phyloP scores from a whole-genome alignment of 2,797 vertebrate genomes.

The Valencia hispanica region DNA sequence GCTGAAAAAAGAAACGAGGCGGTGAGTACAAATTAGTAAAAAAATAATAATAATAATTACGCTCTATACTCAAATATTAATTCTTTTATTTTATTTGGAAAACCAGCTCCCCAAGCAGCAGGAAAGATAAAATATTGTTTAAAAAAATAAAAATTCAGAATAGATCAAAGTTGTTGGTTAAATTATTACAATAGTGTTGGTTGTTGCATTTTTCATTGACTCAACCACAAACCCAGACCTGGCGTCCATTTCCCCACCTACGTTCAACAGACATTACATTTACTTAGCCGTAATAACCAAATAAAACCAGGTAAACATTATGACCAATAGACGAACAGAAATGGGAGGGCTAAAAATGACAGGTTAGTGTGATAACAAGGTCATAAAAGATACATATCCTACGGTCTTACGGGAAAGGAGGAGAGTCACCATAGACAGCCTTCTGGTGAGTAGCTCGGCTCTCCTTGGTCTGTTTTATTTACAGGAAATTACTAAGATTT shows the following conservation, averaged over 20 bases:
- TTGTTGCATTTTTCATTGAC: not conserved
- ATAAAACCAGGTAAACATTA: not conserved
- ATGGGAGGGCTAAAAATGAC: slow-evolving; percentile 44
- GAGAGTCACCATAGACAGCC: slow-evolving; percentile 8
- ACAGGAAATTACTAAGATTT: not conserved
- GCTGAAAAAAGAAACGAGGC: not conserved
- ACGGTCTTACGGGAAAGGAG: not conserved
- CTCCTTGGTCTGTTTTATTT: not conserved
- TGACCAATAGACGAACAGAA: not conserved
- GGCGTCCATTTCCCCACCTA: not conserved
- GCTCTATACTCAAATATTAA: too few relatives aligned
- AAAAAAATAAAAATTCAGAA: too few relatives aligned
- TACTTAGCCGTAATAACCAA: not conserved
- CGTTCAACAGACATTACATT: not conserved
- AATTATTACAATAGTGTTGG: not conserved
- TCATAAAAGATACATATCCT: slow-evolving; percentile 45
- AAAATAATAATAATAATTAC: too few relatives aligned
- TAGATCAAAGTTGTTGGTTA: not conserved
- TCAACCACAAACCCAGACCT: not conserved
- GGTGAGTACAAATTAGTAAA: slow-evolving; percentile 9
- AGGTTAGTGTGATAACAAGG: slow-evolving; percentile 27
- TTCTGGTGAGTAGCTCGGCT: slow-evolving; percentile 45
- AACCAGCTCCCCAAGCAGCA: not conserved
- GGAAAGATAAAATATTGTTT: not conserved
- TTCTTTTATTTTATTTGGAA: not conserved